phyloP scores from a whole-genome alignment of 2,888 invertebrate species.

The Sphaerophoria taeniata region DNA sequence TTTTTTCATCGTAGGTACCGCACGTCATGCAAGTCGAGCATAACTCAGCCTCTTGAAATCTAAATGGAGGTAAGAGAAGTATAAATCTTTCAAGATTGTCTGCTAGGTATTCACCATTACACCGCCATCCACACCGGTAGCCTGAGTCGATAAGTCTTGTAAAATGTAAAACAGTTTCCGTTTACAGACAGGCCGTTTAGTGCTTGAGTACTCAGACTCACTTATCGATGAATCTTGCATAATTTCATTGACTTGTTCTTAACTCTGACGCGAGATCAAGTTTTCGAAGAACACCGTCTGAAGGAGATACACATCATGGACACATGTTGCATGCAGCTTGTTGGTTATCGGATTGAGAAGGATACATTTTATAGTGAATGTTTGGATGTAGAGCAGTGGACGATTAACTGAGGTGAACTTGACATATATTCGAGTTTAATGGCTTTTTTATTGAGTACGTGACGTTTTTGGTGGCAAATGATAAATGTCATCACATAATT shows the following conservation, averaged over 20 bases:
- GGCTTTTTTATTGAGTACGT: constrained; percentile 36
- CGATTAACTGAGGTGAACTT: constrained; percentile 54
- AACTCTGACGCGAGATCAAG: constrained; percentile 33
- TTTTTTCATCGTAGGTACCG: constrained; percentile 5
- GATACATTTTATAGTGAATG: constrained; percentile 35
- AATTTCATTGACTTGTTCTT: constrained; percentile 32
- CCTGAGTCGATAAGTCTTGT: background rate
- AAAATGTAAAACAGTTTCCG: constrained; percentile 54
- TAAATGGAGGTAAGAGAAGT: constrained; percentile 38
- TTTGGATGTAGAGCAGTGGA: constrained; percentile 1
- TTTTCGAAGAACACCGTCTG: constrained; percentile 10
- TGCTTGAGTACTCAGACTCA: background rate
- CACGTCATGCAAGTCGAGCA: constrained; percentile 35
- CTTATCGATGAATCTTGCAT: constrained; percentile 27
- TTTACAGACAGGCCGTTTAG: constrained; percentile 12
- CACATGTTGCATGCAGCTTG: background rate
- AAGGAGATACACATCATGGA: constrained; percentile 27
- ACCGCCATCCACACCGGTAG: constrained; percentile 10
- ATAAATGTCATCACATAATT: constrained; percentile 31
- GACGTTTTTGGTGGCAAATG: constrained; percentile 35
- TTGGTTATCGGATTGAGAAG: constrained; percentile 36
- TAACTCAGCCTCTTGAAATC: constrained; percentile 13
- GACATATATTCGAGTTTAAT: constrained; percentile 49
- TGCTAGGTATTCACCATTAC: constrained; percentile 20
- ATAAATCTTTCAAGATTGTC: background rate